Evolutionary conservation across 2,888 invertebrate species (phyloP), one percentile per base, ranked within the genome.

Genomic region (Itoplectis maculator): DNA sequence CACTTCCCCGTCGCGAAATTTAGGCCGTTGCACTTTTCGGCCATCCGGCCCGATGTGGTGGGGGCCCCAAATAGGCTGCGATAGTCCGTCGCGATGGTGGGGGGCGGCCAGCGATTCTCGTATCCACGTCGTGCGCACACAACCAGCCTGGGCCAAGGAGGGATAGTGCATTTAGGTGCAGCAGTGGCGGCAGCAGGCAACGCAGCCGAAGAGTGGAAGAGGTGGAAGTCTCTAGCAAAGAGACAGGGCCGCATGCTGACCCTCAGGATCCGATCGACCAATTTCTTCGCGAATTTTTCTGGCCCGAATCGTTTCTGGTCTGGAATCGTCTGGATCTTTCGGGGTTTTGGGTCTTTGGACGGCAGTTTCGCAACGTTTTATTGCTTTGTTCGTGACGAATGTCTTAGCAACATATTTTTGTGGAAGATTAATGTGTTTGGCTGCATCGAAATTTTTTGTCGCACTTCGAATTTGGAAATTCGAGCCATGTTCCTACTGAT

Each of bases 1-100:
- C 91, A 91, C 84, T 83, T 85, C 90, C 90, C 90, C 92, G 87
- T 88, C 89, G 89, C 86, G 90, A 92, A 92, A 92, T 92, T 92
- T 92, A 92, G 92, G 92, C 92, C 92, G 92, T 92, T 92, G 92
- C 92, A 92, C 92, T 92, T 92, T 92, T 92, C 90, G 91, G 91
- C 88, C 90, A 88, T 88, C 83, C 82, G 45, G 61, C 37, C 37
- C 37, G 61, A 61, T 35, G 81, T 89, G 88, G 92, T 89, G 91
- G 92, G 92, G 90, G 91, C 88, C 92, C 92, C 88, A 91, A 92
- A 92, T 91, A 91, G 92, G 89, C 90, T 90, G n/a, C n/a, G 91
- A 89, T 89, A 86, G 87, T 75, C 75, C 35, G 83, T 2, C 29
- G 29, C 3, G 63, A 82, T 73, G 83, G 83, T 79, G 79, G 61